These are phyloP conservation scores for Drosophila arawakana DNA, from an alignment of 1,140 invertebrate genomes.

Conservation along the genomic window DNA sequence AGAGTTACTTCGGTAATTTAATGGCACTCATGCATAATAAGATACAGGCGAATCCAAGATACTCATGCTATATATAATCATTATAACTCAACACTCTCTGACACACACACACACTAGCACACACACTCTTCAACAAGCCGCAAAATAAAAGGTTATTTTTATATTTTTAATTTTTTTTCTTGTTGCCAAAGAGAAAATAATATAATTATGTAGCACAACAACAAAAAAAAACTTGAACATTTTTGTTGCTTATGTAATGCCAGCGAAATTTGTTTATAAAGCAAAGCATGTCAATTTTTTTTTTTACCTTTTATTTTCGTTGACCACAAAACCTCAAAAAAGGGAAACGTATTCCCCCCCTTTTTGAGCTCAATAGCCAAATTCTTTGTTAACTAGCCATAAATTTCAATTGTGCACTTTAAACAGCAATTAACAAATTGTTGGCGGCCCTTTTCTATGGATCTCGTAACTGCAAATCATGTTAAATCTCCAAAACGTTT, in stretches of 20 bases:
- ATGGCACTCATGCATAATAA: constrained; percentile 63
- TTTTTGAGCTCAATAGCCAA: constrained; percentile 11
- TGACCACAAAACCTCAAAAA: constrained; percentile 6
- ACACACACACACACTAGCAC: constrained; percentile 11
- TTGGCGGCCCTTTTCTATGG: constrained; percentile 26
- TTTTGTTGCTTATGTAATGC: constrained; percentile 37
- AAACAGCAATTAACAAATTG: constrained; percentile 30
- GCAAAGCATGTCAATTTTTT: constrained; percentile 26
- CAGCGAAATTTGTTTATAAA: constrained; percentile 46
- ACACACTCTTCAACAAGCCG: constrained; percentile 14
- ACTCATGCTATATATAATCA: constrained; percentile 67
- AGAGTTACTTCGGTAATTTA: constrained; percentile 58
- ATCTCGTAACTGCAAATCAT: constrained; percentile 34
- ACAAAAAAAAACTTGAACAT: constrained; percentile 19
- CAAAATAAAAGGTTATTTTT: constrained; percentile 48
- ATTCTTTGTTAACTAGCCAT: constrained; percentile 45
- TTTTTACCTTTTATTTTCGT: background rate
- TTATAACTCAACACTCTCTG: constrained; percentile 46
- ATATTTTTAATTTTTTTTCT: constrained; percentile 25
- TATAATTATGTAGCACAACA: constrained; percentile 47
- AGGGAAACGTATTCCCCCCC: constrained; percentile 3
- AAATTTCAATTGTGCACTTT: constrained; percentile 24
- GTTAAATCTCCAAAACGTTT: constrained; percentile 33
- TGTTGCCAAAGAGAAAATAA: constrained; percentile 55
- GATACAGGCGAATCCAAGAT: constrained; percentile 55